Evolutionary conservation across 1,140 invertebrate genomes (phyloP).

Genomic region (Armadillidium nasatum): DNA sequence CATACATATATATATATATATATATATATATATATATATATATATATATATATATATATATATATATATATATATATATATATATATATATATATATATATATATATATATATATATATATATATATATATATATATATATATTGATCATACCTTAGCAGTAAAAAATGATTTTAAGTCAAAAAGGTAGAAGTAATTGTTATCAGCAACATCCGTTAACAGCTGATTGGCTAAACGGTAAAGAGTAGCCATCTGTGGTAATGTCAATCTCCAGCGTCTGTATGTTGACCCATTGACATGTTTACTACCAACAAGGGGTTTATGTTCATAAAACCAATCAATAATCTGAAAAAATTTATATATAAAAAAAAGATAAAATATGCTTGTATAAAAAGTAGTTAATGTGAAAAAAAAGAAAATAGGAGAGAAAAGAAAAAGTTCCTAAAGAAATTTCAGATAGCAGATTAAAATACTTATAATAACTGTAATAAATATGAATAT

Average conservation of each 20-base stretch:
- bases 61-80: no score
- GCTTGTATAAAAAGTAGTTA: not conserved
- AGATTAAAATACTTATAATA: no score
- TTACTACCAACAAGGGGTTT: slow-evolving; percentile 88
- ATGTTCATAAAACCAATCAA: slow-evolving; percentile 98
- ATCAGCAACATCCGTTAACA: slow-evolving; percentile 97
- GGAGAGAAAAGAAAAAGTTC: no score
- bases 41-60: no score
- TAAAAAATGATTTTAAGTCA: slow-evolving; percentile 99
- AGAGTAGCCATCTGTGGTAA: slow-evolving; percentile 96
- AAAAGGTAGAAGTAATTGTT: slow-evolving; percentile 99
- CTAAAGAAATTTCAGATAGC: no score
- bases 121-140: no score
- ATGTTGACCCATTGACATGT: slow-evolving; percentile 94
- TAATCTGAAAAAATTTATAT: slow-evolving; percentile 53
- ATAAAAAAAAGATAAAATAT: no score
- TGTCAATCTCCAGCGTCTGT: slow-evolving; percentile 89
- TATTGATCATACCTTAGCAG: slow-evolving; percentile 66
- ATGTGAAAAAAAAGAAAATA: slow-evolving; percentile 3
- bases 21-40: no score
- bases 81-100: no score
- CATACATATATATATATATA: no score
- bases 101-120: no score
- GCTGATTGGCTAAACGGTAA: slow-evolving; percentile 93
- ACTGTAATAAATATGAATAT: no score